A percentile compares a stretch with the other conserved stretches of the same genome.
Evolutionary conservation across 1,140 invertebrate species (phyloP).

Genomic region (Sweltsa coloradensis): DNA sequence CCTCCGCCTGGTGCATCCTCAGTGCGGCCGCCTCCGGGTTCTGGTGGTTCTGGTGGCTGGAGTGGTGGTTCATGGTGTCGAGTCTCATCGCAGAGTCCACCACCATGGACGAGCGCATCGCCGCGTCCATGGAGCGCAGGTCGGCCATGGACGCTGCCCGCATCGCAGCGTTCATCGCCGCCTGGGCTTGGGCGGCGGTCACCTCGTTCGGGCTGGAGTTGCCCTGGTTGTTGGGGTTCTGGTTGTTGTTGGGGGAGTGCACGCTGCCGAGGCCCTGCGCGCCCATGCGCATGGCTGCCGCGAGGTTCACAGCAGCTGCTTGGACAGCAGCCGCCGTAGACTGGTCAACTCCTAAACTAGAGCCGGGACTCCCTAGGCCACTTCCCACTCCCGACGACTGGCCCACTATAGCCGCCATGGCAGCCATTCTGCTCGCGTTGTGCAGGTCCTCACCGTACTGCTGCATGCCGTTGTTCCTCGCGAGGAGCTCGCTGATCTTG

Average conservation of each 20-base stretch:
- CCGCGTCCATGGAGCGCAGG: conserved; percentile 23
- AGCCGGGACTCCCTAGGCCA: conserved; percentile 13
- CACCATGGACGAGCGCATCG: conserved; percentile 18
- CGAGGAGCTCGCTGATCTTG: conserved; percentile 52
- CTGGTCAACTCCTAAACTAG: conserved; percentile 28
- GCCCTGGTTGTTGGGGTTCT: conserved; percentile 38
- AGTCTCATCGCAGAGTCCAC: conserved; percentile 12
- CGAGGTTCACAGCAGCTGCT: conserved; percentile 59
- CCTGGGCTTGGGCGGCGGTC: conserved; percentile 21
- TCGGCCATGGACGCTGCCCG: conserved; percentile 11
- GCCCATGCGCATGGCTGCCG: conserved; percentile 65
- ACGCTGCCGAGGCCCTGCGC: conserved; percentile 7
- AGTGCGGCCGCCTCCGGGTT: conserved; percentile 36
- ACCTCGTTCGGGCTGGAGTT: conserved; percentile 21
- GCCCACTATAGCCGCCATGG: conserved; percentile 54
- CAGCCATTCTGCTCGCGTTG: conserved; percentile 56
- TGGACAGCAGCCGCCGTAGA: conserved; percentile 40
- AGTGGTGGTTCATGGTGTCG: conserved; percentile 8
- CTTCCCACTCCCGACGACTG: conserved; percentile 38
- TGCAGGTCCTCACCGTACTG: conserved; percentile 59
- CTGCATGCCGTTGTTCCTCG: conserved; percentile 34
- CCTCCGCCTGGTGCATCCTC: conserved; percentile 65
- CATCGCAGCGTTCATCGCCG: conserved; percentile 26
- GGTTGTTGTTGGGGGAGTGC: conserved; percentile 31
- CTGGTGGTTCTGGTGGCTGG: conserved; percentile 12